Evolutionary conservation across 2,888 invertebrate species (phyloP), one percentile per base, ranked within the genome.

Genomic region (Scelioninae gen. 1): DNA sequence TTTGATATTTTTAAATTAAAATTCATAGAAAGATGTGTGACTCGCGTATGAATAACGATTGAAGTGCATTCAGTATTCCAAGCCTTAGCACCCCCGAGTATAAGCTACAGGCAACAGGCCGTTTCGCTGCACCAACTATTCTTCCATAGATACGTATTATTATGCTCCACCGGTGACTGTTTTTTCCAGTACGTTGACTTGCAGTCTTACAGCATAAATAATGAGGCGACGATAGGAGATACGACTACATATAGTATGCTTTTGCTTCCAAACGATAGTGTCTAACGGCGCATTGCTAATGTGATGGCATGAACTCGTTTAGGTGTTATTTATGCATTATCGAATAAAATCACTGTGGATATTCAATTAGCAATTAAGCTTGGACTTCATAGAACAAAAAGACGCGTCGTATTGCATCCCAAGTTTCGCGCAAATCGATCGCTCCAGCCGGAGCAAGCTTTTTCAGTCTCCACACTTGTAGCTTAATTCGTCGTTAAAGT

Each of bases 101-200:
- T 45, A n/a, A 68, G 49, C 56, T 49, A 34, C 43, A 40, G 66
- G 60, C 65, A 63, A 49, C 66, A 47, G 53, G 47, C 47, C 65
- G 45, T 66, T 71, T 82, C 51, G 16, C 47, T 65, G 63, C 55
- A 49, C 45, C 45, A 66, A 65, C 71, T 71, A 77, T 72, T 83
- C 71, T 71, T 79, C 55, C 69, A 62, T 66, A 79, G 72, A 74
- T 79, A 81, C 56, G 62, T 74, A 77, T 82, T 82, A 81, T 82
- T 80, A 82, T 85, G 82, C 82, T 77, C 34, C 40, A 53, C 29
- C 49, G 75, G 69, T 77, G 82, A 79, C 79, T 79, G 60, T 81
- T 85, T 83, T 83, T 83, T 85, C 83, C 83, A 74, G 55, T 74
- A 78, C 78, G 83, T 82, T 81, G 69, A 75, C 53, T 63, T 62